Percentiles rank a stretch among this genome's conserved stretches.
These are phyloP conservation scores for Petrolisthes manimaculis DNA, from an alignment of 2,888 invertebrate species.

Conservation along the genomic window DNA sequence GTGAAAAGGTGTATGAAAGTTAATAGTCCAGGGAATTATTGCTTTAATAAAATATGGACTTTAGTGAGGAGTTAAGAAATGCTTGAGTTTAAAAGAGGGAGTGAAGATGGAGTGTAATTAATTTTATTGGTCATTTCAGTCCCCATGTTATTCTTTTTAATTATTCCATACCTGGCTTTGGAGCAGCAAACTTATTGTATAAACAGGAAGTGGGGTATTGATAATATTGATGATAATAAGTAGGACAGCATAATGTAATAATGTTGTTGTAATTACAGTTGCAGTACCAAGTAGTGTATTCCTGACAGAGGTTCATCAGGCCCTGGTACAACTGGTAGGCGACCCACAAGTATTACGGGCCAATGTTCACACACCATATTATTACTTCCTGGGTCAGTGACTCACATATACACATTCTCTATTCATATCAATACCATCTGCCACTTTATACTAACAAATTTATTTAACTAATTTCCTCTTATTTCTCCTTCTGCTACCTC, in stretches of 20 bases:
- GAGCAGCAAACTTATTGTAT: background rate
- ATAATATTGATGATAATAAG: background rate
- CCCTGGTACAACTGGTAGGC: slow-evolving; percentile 58
- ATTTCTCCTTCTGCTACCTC: too few species aligned
- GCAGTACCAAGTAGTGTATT: slow-evolving; percentile 48
- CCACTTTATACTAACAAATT: too few species aligned
- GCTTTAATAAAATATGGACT: too few species aligned
- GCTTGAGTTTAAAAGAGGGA: too few species aligned
- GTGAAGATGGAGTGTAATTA: too few species aligned
- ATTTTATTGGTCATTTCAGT: background rate
- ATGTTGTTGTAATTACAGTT: slow-evolving; percentile 46
- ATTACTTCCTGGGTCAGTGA: slow-evolving; percentile 71
- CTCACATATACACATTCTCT: background rate
- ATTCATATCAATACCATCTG: too few species aligned
- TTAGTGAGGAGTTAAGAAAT: too few species aligned
- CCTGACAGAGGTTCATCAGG: slow-evolving; percentile 61
- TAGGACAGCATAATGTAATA: background rate
- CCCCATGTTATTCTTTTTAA: background rate
- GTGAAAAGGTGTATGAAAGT: too few species aligned
- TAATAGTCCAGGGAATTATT: too few species aligned
- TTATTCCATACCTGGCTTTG: background rate
- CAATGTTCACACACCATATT: slow-evolving; percentile 71
- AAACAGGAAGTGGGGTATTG: background rate
- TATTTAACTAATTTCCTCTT: too few species aligned
- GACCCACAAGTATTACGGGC: slow-evolving; percentile 55